Base-by-base conservation (phyloP, 2,113 vertebrate species). In the Pteropus alecto region DNA sequence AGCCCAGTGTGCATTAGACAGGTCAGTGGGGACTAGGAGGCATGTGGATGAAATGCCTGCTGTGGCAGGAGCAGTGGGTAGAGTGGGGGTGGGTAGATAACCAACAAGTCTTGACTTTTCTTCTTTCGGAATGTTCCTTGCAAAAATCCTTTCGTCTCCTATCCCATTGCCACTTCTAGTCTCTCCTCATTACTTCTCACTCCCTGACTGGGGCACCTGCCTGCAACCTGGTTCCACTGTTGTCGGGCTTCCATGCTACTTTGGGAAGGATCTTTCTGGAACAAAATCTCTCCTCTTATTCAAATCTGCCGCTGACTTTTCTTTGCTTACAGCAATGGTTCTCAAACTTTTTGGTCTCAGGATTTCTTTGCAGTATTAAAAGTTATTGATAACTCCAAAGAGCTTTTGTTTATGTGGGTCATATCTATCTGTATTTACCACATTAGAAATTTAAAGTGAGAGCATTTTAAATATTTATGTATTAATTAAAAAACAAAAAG, bases 401-500 rank as follows among this genome's bases (percentile, higher is more conserved):
- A 95, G 5, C 43, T 76, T 58, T 93, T 58, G 24, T 56, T 24
- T 24, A 46, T 78, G 76, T 90, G 54, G 21, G 8, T 93, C 68
- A 48, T 90, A 51, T n/a, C 33, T 35, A n/a, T 60, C 35, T 35
- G 82, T 15, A 41, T 26, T 82, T 76, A 70, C 54, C 41, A 58
- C n/a, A 41, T 61, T 81, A 95, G 38, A 97, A 92, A 65, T 83
- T 46, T 35, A 84, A 94, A 43, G 56, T 63, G 30, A 90, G 43
- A 87, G 30, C 60, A 87, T 33, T 82, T 90, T 15, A 60, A 87
- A 58, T 86, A 38, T 26, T 58, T 41, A 89, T 79, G 48, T 18
- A 51, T 73, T 61, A 35, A 46, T 46, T 46, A 46, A 56, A 78
- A 93, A 90, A 33, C 30, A 65, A 8, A 68, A 76, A 61, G 28